These are phyloP conservation scores for Enteromius viviparus DNA, from an alignment of 2,797 vertebrate genomes.

Conservation along the genomic window DNA sequence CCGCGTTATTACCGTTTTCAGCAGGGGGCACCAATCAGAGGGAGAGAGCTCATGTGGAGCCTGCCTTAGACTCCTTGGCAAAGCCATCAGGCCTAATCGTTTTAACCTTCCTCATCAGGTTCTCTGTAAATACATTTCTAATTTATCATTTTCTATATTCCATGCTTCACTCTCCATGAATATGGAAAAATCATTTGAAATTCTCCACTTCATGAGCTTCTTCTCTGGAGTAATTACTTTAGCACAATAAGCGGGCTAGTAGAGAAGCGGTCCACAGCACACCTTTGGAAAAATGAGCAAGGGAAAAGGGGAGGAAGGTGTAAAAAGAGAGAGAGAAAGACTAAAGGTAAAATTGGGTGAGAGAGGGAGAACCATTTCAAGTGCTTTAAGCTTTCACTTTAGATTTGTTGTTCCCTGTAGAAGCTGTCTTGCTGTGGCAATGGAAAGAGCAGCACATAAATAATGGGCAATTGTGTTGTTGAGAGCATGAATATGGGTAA, in stretches of 20 bases:
- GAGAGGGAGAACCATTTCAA: slow-evolving; percentile 11
- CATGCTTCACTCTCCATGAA: slow-evolving; percentile 74
- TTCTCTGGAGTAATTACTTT: slow-evolving; percentile 82
- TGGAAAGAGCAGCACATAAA: slow-evolving; percentile 44
- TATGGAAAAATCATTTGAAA: slow-evolving; percentile 82
- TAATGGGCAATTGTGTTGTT: slow-evolving; percentile 46
- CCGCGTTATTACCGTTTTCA: slow-evolving; percentile 40
- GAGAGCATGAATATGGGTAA: slow-evolving; percentile 41
- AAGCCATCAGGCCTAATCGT: slow-evolving; percentile 74
- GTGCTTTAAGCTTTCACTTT: slow-evolving; percentile 32
- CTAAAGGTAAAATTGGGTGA: slow-evolving; percentile 44
- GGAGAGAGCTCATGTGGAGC: slow-evolving; percentile 47
- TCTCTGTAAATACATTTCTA: slow-evolving; percentile 78
- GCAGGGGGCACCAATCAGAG: slow-evolving; percentile 50
- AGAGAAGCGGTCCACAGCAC: slow-evolving; percentile 69
- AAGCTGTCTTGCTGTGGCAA: slow-evolving; percentile 48
- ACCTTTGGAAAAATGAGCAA: slow-evolving; percentile 54
- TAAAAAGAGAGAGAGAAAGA: slow-evolving; percentile 2
- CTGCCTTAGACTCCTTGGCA: slow-evolving; percentile 57
- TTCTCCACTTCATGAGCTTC: slow-evolving; percentile 83
- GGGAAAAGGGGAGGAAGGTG: slow-evolving; percentile 24
- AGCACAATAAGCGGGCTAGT: slow-evolving; percentile 77
- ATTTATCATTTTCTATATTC: slow-evolving; percentile 82
- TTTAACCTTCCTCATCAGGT: slow-evolving; percentile 74
- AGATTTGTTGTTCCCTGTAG: slow-evolving; percentile 52